Evolutionary conservation across 2,113 vertebrate species (phyloP).

Genomic region (Pachypanchax playfairii): DNA sequence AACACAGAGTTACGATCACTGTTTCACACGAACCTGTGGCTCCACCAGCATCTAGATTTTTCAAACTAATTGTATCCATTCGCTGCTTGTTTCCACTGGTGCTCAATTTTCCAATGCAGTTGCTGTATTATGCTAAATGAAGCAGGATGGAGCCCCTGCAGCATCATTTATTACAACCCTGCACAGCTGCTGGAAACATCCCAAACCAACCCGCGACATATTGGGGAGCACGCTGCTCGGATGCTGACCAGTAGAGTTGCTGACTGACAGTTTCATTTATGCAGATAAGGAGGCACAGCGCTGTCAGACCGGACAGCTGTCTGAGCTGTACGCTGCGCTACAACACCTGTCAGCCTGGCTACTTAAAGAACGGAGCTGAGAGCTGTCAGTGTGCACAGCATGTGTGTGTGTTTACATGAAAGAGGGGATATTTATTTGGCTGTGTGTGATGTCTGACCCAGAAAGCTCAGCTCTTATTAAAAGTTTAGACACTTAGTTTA

Average conservation of each 20-base stretch:
- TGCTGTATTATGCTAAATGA: slow-evolving; percentile 24
- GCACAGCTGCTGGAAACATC: slow-evolving; percentile 11
- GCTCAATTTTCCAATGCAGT: slow-evolving; percentile 21
- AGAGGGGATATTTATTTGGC: slow-evolving; percentile 28
- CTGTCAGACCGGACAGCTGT: slow-evolving; percentile 52
- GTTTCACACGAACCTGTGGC: slow-evolving; percentile 35
- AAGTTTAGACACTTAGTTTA: slow-evolving; percentile 35
- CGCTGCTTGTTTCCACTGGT: not conserved
- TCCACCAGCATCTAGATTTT: slow-evolving; percentile 26
- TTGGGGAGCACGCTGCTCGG: slow-evolving; percentile 13
- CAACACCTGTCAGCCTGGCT: slow-evolving; percentile 55
- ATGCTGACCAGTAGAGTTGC: slow-evolving; percentile 22
- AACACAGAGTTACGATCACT: slow-evolving; percentile 28
- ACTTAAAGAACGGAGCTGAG: slow-evolving; percentile 21
- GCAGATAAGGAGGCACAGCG: slow-evolving; percentile 53
- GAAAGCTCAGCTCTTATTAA: slow-evolving; percentile 55
- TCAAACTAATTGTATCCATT: slow-evolving; percentile 32
- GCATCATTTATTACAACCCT: slow-evolving; percentile 25
- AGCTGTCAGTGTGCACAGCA: slow-evolving; percentile 19
- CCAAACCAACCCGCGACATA: slow-evolving; percentile 10
- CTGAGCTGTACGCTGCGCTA: slow-evolving; percentile 31
- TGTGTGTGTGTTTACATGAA: slow-evolving; percentile 22
- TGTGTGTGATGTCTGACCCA: slow-evolving; percentile 36
- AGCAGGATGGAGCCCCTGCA: slow-evolving; percentile 15
- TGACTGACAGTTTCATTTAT: slow-evolving; percentile 57